Evolutionary conservation across 1,140 invertebrate genomes (phyloP).

Genomic region (Diprion similis): DNA sequence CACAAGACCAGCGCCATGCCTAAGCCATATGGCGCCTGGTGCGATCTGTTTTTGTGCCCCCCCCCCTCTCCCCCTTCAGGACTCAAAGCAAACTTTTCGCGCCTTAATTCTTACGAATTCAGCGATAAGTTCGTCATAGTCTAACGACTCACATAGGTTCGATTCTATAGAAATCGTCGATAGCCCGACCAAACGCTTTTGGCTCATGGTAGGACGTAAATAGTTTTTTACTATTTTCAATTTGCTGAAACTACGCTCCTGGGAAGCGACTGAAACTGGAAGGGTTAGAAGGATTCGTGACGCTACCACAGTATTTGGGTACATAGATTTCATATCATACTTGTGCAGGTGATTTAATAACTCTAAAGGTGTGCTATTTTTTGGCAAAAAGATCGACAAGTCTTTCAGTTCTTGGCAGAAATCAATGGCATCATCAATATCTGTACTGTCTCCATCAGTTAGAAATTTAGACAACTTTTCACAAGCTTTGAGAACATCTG

Average conservation of each 20-base stretch:
- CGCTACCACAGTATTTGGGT: constrained; percentile 2
- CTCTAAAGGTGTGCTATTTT: constrained; percentile 1
- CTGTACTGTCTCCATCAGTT: neutral
- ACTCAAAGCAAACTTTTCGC: constrained; percentile 1
- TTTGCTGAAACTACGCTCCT: neutral
- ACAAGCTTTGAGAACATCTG: constrained; percentile 2
- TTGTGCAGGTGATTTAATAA: neutral
- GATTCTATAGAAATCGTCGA: neutral
- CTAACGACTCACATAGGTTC: neutral
- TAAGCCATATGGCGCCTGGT: neutral
- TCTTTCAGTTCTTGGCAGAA: constrained; percentile 2
- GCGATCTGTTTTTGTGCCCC: neutral
- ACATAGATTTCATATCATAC: constrained; percentile 1
- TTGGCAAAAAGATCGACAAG: constrained; percentile 2
- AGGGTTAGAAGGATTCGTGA: neutral
- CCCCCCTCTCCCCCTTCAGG: neutral
- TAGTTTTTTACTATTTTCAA: neutral
- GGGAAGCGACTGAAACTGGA: neutral
- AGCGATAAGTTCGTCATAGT: neutral
- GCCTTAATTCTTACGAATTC: neutral
- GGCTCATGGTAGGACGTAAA: neutral
- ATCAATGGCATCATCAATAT: constrained; percentile 1
- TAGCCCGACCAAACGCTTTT: neutral
- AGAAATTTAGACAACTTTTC: neutral
- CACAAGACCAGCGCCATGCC: neutral